phyloP scores from a whole-genome alignment of 2,888 invertebrate species.

The Polymixis flavicincta region DNA sequence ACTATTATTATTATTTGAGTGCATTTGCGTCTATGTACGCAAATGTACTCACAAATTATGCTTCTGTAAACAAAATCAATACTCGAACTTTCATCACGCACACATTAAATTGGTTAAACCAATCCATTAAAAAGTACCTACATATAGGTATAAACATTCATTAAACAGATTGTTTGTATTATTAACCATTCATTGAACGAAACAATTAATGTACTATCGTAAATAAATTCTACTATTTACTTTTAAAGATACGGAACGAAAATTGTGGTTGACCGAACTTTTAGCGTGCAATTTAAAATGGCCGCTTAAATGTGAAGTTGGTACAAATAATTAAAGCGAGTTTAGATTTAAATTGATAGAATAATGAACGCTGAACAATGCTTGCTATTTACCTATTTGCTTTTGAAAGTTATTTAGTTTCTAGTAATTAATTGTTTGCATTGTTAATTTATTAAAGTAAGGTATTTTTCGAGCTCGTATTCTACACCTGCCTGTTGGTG shows the following conservation, averaged over 20 bases:
- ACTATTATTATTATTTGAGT: too few relatives aligned
- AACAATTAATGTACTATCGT: slow-evolving; percentile 47
- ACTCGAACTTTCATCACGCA: background rate
- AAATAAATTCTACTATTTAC: slow-evolving; percentile 50
- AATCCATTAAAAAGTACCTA: slow-evolving; percentile 35
- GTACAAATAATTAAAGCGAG: slow-evolving; percentile 44
- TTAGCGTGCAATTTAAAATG: slow-evolving; percentile 46
- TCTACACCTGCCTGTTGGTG: too few relatives aligned
- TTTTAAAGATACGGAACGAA: slow-evolving; percentile 34
- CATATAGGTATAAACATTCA: slow-evolving; percentile 19
- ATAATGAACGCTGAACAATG: slow-evolving; percentile 37
- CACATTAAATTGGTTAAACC: slow-evolving; percentile 14
- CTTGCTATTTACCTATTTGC: slow-evolving; percentile 20
- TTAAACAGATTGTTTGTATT: slow-evolving; percentile 31
- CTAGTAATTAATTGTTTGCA: slow-evolving; percentile 3
- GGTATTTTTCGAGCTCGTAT: background rate
- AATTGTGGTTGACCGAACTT: slow-evolving; percentile 51
- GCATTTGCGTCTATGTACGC: too few relatives aligned
- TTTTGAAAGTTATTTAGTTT: slow-evolving; percentile 12
- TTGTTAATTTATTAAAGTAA: background rate
- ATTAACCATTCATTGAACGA: slow-evolving; percentile 39
- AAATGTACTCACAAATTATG: too few relatives aligned
- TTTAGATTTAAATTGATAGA: slow-evolving; percentile 56
- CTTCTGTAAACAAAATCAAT: slow-evolving; percentile 29
- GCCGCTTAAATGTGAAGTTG: slow-evolving; percentile 30